Evolutionary conservation across 2,888 invertebrate genomes (phyloP).

Genomic region (Sarcophaga carnaria): DNA sequence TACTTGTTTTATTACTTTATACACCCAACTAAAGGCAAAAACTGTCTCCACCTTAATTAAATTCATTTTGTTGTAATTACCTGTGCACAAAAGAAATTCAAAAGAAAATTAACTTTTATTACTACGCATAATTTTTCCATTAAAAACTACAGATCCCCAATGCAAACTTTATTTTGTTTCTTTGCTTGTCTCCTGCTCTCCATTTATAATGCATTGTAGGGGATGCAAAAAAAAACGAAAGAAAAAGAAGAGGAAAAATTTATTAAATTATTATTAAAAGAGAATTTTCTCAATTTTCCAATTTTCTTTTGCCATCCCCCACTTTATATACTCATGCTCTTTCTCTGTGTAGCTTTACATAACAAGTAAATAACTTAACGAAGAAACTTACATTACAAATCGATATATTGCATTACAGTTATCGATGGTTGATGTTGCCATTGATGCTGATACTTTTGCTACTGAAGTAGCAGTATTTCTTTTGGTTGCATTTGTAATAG

Average conservation of each 20-base stretch:
- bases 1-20: background rate
- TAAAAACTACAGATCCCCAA: background rate
- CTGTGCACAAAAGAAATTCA: background rate
- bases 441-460: background rate
- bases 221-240: background rate
- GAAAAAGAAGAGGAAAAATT: background rate
- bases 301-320: background rate
- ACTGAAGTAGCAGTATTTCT: background rate
- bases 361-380: slow-evolving; percentile 36
- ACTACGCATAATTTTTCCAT: background rate
- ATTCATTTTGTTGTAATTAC: background rate
- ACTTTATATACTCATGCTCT: background rate
- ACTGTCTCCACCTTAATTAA: background rate
- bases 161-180: background rate
- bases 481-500: slow-evolving; percentile 24
- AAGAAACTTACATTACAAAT: slow-evolving; percentile 52
- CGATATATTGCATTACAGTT: slow-evolving; percentile 52
- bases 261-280: slow-evolving; percentile 5
- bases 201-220: background rate
- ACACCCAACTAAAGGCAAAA: background rate
- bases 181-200: background rate
- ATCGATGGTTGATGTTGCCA: background rate
- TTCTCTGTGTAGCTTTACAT: background rate
- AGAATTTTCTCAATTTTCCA: background rate
- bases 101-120: background rate